Evolutionary conservation across 2,888 invertebrate genomes (phyloP).

Genomic region (Limnephilus rhombicus): DNA sequence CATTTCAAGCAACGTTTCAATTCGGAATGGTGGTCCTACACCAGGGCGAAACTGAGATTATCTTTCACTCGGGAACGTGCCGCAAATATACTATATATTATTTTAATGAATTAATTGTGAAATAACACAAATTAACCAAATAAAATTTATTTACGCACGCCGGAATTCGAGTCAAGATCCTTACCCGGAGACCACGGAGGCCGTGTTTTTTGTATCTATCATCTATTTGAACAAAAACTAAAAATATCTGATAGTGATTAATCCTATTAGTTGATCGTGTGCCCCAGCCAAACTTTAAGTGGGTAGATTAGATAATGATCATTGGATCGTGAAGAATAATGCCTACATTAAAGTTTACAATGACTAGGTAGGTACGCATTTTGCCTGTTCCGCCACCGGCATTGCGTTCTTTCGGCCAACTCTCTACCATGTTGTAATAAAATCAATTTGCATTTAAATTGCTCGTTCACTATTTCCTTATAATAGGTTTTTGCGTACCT

Average conservation of each 20-base stretch:
- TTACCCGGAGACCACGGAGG: no score
- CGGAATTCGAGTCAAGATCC: no score
- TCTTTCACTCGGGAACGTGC: no score
- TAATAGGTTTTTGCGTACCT: not conserved
- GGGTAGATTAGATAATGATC: not conserved
- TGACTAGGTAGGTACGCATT: not conserved
- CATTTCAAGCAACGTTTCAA: no score
- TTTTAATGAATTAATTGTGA: no score
- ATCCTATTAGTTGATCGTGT: not conserved
- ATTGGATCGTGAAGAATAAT: not conserved
- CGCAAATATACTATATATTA: no score
- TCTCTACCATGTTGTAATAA: not conserved
- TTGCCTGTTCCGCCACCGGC: not conserved
- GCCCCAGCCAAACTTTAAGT: not conserved
- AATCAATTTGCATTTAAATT: not conserved
- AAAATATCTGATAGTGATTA: not conserved
- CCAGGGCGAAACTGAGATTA: no score
- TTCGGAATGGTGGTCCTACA: no score
- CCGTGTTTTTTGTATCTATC: no score
- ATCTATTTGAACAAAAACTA: no score
- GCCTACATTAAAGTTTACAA: not conserved
- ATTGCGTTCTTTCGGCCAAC: not conserved
- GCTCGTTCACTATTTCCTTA: not conserved
- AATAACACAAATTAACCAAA: no score
- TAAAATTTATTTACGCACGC: no score